A percentile compares a stretch with the other conserved stretches of the same genome.
Evolutionary conservation across 2,797 vertebrate species (phyloP).

Genomic region (Leucoraja ocellata): DNA sequence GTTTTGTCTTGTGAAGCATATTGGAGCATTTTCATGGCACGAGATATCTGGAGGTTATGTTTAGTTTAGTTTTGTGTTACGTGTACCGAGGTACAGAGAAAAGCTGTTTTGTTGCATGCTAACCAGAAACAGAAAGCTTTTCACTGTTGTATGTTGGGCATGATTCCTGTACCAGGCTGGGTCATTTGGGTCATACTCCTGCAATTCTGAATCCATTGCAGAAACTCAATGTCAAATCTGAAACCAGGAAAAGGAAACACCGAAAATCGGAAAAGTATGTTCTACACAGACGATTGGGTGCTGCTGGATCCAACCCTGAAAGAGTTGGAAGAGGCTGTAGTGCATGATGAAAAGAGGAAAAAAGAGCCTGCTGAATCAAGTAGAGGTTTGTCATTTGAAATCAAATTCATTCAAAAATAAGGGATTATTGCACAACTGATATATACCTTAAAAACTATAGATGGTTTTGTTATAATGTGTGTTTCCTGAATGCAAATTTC

Average conservation of each 20-base stretch:
- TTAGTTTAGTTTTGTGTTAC: no score
- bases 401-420: not conserved
- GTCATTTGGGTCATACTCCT: not conserved
- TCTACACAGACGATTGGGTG: conserved; percentile 95
- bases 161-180: not conserved
- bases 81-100: no score
- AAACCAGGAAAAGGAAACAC: conserved; percentile 64
- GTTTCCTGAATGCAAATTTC: no score
- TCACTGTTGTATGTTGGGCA: not conserved
- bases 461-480: no score
- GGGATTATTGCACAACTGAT: not conserved
- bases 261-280: conserved; percentile 76
- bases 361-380: conserved; percentile 54
- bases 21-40: no score
- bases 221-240: conserved; percentile 87
- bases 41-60: no score
- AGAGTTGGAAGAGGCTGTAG: conserved; percentile 67
- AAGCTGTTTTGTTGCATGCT: no score
- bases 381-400: conserved; percentile 54
- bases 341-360: conserved; percentile 60
- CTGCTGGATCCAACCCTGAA: conserved; percentile 76
- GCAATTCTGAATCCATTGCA: conserved; percentile 46
- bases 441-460: not conserved
- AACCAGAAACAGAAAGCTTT: no score
- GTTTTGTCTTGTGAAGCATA: no score